Conservation (phyloP, 1,140 invertebrate genomes). For the Conus betulinus region DNA sequence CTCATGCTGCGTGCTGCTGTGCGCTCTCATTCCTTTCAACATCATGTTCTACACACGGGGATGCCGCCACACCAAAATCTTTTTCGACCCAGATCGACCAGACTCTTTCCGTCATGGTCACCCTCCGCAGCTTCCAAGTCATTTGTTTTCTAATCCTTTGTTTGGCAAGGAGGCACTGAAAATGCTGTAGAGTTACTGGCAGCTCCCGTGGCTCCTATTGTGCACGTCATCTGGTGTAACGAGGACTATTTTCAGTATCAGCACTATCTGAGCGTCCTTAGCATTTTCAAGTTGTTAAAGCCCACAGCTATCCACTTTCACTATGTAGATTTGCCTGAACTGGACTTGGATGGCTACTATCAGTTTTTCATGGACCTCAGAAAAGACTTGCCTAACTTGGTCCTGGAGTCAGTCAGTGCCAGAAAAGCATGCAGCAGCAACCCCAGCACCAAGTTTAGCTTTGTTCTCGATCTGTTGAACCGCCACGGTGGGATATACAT, state of each 20-base stretch:
- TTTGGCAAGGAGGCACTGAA: neutral
- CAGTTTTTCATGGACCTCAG: constrained; percentile 48
- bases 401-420: constrained; percentile 29
- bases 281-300: constrained; percentile 49
- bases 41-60: constrained; percentile 30
- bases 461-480: constrained; percentile 38
- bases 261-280: constrained; percentile 63
- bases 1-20: constrained; percentile 17
- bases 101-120: constrained; percentile 31
- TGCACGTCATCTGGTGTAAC: constrained; percentile 59
- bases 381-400: constrained; percentile 43
- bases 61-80: constrained; percentile 24
- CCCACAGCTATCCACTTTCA: constrained; percentile 52
- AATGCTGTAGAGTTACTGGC: constrained; percentile 17
- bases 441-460: neutral
- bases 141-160: neutral
- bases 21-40: constrained; percentile 21
- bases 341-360: constrained; percentile 51
- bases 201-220: constrained; percentile 35
- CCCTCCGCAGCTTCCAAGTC: constrained; percentile 5
- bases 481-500: constrained; percentile 52
- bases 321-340: constrained; percentile 39
- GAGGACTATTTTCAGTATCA: constrained; percentile 57
- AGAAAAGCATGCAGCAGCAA: constrained; percentile 37
- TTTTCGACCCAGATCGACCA: constrained; percentile 22